These are phyloP conservation scores for Radopholus similis DNA, from an alignment of 1,140 invertebrate genomes.

Conservation along the genomic window DNA sequence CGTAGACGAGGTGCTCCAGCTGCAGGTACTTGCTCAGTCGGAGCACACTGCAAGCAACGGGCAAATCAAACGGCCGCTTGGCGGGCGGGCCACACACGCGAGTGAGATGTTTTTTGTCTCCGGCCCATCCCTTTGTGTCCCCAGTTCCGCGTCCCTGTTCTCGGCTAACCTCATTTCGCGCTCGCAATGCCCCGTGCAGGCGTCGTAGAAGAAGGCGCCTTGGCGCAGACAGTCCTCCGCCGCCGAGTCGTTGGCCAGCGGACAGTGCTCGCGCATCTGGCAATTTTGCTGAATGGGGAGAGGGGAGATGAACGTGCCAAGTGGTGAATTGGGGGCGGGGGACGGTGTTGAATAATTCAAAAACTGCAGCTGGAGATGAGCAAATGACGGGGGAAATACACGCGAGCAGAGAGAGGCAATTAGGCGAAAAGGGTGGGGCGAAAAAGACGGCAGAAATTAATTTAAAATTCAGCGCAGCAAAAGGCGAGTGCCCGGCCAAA, in stretches of 20 bases:
- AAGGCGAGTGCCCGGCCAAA: not conserved
- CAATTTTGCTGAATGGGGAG: not conserved
- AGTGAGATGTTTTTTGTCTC: too few species aligned
- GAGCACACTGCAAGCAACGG: constrained; percentile 26
- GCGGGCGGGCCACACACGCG: too few species aligned
- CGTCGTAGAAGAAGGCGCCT: constrained; percentile 11
- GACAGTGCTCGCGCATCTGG: constrained; percentile 5
- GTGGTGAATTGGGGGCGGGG: not conserved
- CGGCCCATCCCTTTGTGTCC: not conserved
- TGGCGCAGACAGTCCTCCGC: not conserved
- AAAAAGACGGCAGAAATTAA: not conserved
- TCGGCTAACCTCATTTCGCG: not conserved
- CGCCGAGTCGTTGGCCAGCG: constrained; percentile 11
- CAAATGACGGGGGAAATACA: too few species aligned
- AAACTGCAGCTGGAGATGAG: too few species aligned
- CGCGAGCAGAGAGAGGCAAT: too few species aligned
- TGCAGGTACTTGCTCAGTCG: constrained; percentile 30
- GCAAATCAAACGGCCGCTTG: not conserved
- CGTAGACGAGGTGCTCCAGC: constrained; percentile 43
- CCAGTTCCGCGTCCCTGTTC: not conserved
- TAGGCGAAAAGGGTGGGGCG: not conserved
- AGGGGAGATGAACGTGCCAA: too few species aligned
- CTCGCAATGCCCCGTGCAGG: constrained; percentile 16
- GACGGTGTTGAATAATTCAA: not conserved
- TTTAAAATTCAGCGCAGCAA: not conserved